These are phyloP conservation scores for Amblyjoppa proteus DNA, from an alignment of 2,888 invertebrate species.

Conservation along the genomic window DNA sequence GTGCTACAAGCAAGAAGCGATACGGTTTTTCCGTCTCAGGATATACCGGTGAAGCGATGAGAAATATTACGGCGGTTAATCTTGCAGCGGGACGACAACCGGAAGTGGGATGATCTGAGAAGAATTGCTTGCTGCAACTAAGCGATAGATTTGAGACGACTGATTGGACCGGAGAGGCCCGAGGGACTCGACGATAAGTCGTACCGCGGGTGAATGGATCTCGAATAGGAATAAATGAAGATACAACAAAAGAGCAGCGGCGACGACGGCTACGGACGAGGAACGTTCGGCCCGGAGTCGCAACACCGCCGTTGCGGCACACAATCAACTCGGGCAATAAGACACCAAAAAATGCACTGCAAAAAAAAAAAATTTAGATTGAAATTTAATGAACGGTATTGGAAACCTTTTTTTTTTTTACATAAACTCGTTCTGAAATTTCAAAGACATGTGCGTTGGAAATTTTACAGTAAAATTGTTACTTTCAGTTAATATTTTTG, in stretches of 20 bases:
- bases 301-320: not conserved
- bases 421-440: too few species aligned
- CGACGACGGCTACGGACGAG: conserved; percentile 8
- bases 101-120: conserved; percentile 60
- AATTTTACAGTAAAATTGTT: too few species aligned
- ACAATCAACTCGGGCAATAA: not conserved
- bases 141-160: conserved; percentile 57
- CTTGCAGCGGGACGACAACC: conserved; percentile 52
- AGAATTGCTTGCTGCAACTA: conserved; percentile 51
- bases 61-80: conserved; percentile 44
- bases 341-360: too few species aligned
- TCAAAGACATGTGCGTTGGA: too few species aligned
- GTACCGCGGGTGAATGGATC: conserved; percentile 3
- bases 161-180: conserved; percentile 47
- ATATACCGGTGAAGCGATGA: conserved; percentile 22
- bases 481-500: too few species aligned
- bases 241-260: not conserved
- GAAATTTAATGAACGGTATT: too few species aligned
- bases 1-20: conserved; percentile 11
- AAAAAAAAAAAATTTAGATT: too few species aligned
- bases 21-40: conserved; percentile 37
- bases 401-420: too few species aligned
- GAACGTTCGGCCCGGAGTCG: conserved; percentile 18
- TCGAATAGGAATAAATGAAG: conserved; percentile 31
- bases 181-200: conserved; percentile 42